Evolutionary conservation across 1,140 invertebrate species (phyloP).

Genomic region (Drosophila arizonae): DNA sequence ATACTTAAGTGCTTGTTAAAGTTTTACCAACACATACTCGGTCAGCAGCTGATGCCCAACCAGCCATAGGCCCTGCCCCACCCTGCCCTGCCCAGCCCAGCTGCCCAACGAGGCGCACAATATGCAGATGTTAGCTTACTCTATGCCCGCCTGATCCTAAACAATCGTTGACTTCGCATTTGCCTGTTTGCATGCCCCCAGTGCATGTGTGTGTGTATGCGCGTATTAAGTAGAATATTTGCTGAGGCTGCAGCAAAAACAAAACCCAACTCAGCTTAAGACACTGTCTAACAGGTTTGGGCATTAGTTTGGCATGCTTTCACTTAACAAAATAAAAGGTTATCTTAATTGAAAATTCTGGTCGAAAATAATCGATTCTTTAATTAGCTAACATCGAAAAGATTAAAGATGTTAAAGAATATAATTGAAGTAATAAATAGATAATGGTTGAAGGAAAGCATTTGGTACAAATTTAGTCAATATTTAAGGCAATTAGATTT

Average conservation of each 20-base stretch:
- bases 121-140: constrained; percentile 66
- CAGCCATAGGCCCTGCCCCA: not conserved
- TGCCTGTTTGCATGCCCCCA: constrained; percentile 14
- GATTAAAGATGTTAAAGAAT: too few relatives aligned
- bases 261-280: constrained; percentile 20
- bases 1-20: constrained; percentile 81
- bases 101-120: constrained; percentile 17
- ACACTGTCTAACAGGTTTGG: constrained; percentile 8
- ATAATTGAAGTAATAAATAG: too few relatives aligned
- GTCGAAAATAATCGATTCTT: too few relatives aligned
- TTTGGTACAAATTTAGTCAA: too few relatives aligned
- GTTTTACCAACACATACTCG: constrained; percentile 49
- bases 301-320: too few relatives aligned
- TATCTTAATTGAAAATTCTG: too few relatives aligned
- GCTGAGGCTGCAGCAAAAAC: constrained; percentile 58
- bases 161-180: constrained; percentile 50
- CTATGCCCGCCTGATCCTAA: constrained; percentile 50
- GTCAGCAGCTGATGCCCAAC: constrained; percentile 25
- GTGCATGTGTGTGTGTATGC: not conserved
- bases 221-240: constrained; percentile 48
- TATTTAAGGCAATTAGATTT: too few relatives aligned
- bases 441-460: too few relatives aligned
- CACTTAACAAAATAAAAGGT: too few relatives aligned
- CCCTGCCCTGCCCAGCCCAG: not conserved
- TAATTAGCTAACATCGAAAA: too few relatives aligned